Evolutionary conservation across 2,888 invertebrate species (phyloP).

Genomic region (Pollenia griseotomentosa): DNA sequence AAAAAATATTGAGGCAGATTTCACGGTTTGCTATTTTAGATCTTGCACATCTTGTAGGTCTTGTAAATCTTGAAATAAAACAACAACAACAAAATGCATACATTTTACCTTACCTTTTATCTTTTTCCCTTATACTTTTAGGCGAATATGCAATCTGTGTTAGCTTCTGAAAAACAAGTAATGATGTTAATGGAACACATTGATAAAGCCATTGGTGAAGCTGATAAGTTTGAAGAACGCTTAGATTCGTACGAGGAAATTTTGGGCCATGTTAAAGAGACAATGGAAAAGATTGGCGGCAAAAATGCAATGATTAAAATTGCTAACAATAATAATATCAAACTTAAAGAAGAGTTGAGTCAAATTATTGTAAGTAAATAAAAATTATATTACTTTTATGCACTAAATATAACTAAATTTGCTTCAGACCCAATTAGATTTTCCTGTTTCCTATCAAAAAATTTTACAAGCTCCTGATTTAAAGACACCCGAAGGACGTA

Average conservation of each 20-base stretch:
- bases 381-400: not conserved
- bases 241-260: slow-evolving; percentile 92
- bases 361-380: slow-evolving; percentile 88
- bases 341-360: slow-evolving; percentile 91
- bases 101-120: not conserved
- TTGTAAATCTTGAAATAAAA: too few relatives aligned
- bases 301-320: slow-evolving; percentile 94
- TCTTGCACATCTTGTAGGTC: too few relatives aligned
- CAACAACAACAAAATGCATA: not conserved
- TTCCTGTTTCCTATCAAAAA: slow-evolving; percentile 88
- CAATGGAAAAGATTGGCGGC: slow-evolving; percentile 95
- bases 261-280: slow-evolving; percentile 92
- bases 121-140: slow-evolving; percentile 63
- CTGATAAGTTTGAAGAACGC: slow-evolving; percentile 89
- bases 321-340: slow-evolving; percentile 93
- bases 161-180: slow-evolving; percentile 94
- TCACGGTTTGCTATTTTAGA: too few relatives aligned
- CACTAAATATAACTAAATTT: slow-evolving; percentile 53
- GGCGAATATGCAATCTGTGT: slow-evolving; percentile 95
- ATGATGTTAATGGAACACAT: slow-evolving; percentile 91
- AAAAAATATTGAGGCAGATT: too few relatives aligned
- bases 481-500: slow-evolving; percentile 87
- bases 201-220: slow-evolving; percentile 91
- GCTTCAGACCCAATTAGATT: slow-evolving; percentile 88
- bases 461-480: slow-evolving; percentile 90